These are phyloP conservation scores for Serrognathus titanus DNA, from an alignment of 2,888 invertebrate species.

Conservation along the genomic window DNA sequence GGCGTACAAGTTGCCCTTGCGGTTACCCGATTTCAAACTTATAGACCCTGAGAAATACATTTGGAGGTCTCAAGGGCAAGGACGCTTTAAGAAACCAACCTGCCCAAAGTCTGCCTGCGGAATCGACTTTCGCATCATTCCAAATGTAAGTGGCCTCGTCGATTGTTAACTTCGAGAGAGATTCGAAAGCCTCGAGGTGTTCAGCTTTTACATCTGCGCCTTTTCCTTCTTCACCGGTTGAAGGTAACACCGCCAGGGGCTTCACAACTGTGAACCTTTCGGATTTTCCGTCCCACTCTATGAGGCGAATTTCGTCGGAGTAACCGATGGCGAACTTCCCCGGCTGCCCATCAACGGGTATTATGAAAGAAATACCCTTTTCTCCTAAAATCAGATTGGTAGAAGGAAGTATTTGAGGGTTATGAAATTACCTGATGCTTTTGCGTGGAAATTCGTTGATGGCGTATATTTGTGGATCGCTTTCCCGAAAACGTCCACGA, in stretches of 20 bases:
- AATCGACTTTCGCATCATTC: slow-evolving; percentile 75
- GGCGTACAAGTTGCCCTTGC: slow-evolving; percentile 14
- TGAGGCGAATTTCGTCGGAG: slow-evolving; percentile 54
- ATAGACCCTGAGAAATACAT: no score
- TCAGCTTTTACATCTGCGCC: slow-evolving; percentile 46
- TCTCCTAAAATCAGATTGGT: slow-evolving; percentile 20
- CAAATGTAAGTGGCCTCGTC: background rate
- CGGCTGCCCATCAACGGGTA: slow-evolving; percentile 58
- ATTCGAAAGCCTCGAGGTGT: slow-evolving; percentile 53
- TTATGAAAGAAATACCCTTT: slow-evolving; percentile 50
- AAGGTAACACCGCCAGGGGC: slow-evolving; percentile 54
- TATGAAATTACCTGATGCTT: background rate
- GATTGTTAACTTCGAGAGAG: no score
- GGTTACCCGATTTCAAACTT: no score
- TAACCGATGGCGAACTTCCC: slow-evolving; percentile 62
- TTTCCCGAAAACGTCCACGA: slow-evolving; percentile 58
- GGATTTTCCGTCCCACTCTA: slow-evolving; percentile 61
- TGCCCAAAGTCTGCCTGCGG: slow-evolving; percentile 65
- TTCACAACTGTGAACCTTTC: slow-evolving; percentile 49
- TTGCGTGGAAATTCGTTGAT: slow-evolving; percentile 27
- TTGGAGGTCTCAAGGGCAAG: background rate
- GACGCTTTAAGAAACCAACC: slow-evolving; percentile 47
- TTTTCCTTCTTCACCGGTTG: slow-evolving; percentile 39
- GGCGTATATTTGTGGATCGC: slow-evolving; percentile 52
- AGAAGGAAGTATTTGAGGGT: background rate